phyloP scores from a whole-genome alignment of 2,888 invertebrate species.

The Tigriopus californicus region DNA sequence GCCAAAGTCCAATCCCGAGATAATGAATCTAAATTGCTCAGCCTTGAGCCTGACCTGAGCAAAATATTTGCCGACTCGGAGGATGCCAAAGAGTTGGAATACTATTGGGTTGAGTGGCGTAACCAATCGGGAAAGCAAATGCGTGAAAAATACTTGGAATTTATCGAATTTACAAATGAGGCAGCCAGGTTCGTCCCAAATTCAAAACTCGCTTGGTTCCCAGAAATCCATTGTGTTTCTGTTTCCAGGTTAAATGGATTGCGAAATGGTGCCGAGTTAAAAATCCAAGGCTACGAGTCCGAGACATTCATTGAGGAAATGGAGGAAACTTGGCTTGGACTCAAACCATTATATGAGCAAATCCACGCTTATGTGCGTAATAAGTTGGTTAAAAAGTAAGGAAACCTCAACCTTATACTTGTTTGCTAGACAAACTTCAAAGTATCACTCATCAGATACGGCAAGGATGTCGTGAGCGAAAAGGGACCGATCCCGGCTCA shows the following conservation, averaged over 20 bases:
- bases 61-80: constrained; percentile 53
- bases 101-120: constrained; percentile 63
- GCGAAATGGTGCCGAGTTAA: constrained; percentile 65
- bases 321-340: constrained; percentile 36
- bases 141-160: constrained; percentile 53
- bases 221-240: too few relatives aligned
- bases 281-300: constrained; percentile 65
- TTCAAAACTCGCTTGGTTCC: too few relatives aligned
- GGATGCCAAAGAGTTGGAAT: constrained; percentile 50
- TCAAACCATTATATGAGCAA: constrained; percentile 57
- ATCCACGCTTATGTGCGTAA: constrained; percentile 61
- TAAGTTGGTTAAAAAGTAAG: constrained; percentile 36
- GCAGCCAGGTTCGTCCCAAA: constrained; percentile 34
- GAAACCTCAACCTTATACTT: too few relatives aligned
- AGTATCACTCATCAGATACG: too few relatives aligned
- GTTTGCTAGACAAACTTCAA: too few relatives aligned
- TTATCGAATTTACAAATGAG: constrained; percentile 55
- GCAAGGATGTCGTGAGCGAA: constrained; percentile 47
- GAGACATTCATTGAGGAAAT: constrained; percentile 32
- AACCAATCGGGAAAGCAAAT: constrained; percentile 56
- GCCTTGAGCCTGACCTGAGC: constrained; percentile 34
- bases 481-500: constrained; percentile 58
- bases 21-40: constrained; percentile 19
- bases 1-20: constrained; percentile 45
- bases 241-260: constrained; percentile 37